Base-by-base conservation (phyloP, 2,113 vertebrate genomes). In the Alaudala cheleensis region DNA sequence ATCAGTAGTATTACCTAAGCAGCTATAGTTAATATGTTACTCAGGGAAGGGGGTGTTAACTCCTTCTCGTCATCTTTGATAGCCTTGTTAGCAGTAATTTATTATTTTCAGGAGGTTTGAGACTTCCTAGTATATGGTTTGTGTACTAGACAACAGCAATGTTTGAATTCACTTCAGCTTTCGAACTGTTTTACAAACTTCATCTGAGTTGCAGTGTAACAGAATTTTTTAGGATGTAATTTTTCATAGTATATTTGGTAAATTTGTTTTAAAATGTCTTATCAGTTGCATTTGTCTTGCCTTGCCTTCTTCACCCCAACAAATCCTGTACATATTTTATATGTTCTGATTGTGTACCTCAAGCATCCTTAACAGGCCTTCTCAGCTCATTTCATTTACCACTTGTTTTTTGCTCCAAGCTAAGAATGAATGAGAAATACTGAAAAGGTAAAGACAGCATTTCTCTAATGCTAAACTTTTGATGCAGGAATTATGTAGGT, bases 21-120 rank as follows among this genome's bases (percentile, higher is more conserved):
- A 93, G 84, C 94, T 97, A 44, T 87, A 90, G 92, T 95, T 96
- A 96, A 93, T 96, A 14, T 53, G 40, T 92, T 97, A 80, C 28
- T 97, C 33, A 39, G 33, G 14, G 67, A 81, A 81, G 51, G 47
- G 61, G 62, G 29, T 83, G 42, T 85, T 89, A 97, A 92, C 70
- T 88, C 81, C 69, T 96, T 79, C 67, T 86, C 26, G 40, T 42
- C 49, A 22, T 76, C 42, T 93, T 88, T 92, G 60, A 62, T 70
- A 80, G 49, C 21, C 58, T 86, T 77, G n/a, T 93, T 91, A 89
- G 34, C 76, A 16, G 3, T 77, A 69, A 90, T 88, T 67, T 88
- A 86, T 84, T 91, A 42, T 76, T 92, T 64, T 86, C 34, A 61
- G 70, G 74, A 85, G 58, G n/a, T 91, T 88, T 60, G 72, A 58